Conservation (phyloP, 2,888 invertebrate genomes). For the Parnassius mnemosyne region DNA sequence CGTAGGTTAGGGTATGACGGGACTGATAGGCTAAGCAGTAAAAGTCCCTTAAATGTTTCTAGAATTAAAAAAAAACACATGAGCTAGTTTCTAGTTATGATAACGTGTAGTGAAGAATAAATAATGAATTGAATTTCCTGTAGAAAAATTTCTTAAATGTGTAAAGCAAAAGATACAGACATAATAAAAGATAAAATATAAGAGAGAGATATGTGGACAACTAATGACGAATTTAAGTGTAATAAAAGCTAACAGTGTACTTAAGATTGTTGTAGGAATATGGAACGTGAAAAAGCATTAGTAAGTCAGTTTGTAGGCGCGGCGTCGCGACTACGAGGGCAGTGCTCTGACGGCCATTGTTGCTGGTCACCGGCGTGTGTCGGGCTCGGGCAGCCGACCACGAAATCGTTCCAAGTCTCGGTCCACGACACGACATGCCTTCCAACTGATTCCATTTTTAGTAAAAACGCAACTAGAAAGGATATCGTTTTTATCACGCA, state of each 20-base stretch:
- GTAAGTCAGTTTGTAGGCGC: slow-evolving; percentile 46
- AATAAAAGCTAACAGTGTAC: slow-evolving; percentile 31
- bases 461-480: slow-evolving; percentile 19
- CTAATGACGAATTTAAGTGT: too few relatives aligned
- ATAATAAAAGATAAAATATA: too few relatives aligned
- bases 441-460: slow-evolving; percentile 27
- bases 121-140: too few relatives aligned
- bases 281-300: slow-evolving; percentile 67
- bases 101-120: too few relatives aligned
- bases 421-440: slow-evolving; percentile 34
- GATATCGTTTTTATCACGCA: slow-evolving; percentile 11
- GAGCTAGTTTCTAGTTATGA: too few relatives aligned
- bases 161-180: too few relatives aligned
- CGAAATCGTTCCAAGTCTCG: slow-evolving; percentile 67
- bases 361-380: slow-evolving; percentile 69
- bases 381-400: slow-evolving; percentile 67
- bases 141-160: too few relatives aligned
- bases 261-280: slow-evolving; percentile 42
- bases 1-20: too few relatives aligned
- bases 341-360: slow-evolving; percentile 67
- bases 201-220: too few relatives aligned
- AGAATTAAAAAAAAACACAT: too few relatives aligned
- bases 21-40: too few relatives aligned
- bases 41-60: too few relatives aligned
- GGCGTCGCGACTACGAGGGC: slow-evolving; percentile 50